Conservation (phyloP, 2,113 vertebrate species). For the Rhadina sibilatrix region DNA sequence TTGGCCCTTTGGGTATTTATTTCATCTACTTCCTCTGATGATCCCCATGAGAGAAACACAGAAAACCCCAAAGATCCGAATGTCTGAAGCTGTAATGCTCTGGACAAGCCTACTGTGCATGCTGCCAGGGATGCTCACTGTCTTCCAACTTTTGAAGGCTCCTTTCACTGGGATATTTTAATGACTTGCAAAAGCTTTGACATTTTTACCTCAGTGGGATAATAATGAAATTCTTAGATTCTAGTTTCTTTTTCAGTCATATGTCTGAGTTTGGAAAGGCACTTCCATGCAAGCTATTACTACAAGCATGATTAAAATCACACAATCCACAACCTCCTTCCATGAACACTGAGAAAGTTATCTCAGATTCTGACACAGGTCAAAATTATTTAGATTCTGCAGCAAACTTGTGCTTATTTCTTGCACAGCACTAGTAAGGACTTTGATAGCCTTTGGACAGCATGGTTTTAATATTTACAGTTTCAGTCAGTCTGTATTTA, state of each 20-base stretch:
- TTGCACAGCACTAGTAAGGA: neutral
- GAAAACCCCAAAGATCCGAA: neutral
- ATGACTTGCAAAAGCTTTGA: neutral
- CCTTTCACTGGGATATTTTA: neutral
- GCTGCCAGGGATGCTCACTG: neutral
- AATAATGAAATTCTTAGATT: neutral
- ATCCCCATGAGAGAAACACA: neutral
- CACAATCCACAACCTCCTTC: neutral
- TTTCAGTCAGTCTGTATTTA: neutral
- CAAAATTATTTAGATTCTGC: neutral
- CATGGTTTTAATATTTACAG: neutral
- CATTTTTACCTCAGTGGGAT: neutral
- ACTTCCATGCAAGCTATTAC: neutral
- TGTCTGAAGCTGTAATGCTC: neutral
- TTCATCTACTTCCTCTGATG: neutral
- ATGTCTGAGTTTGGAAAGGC: neutral
- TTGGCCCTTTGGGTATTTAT: neutral
- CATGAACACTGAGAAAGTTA: neutral
- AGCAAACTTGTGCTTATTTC: neutral
- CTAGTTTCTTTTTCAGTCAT: neutral
- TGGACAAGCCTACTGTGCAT: neutral
- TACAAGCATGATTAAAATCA: neutral
- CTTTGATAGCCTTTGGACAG: neutral
- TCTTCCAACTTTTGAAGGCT: neutral
- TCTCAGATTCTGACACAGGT: neutral